These are phyloP conservation scores for Brachionus calyciflorus DNA, from an alignment of 1,140 invertebrate genomes.

Conservation along the genomic window DNA sequence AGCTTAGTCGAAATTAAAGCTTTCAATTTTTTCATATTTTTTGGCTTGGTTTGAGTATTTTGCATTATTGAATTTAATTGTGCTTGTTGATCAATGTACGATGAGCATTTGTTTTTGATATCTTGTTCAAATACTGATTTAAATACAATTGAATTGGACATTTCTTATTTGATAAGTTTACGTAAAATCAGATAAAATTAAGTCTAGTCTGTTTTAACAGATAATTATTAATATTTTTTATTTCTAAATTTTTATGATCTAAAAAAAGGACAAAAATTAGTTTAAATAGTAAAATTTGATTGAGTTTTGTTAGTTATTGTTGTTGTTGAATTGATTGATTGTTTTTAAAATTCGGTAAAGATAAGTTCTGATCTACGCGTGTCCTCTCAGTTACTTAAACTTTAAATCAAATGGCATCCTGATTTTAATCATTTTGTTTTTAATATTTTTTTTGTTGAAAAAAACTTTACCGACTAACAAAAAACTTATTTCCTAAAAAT, in stretches of 20 bases:
- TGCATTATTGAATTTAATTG: slow-evolving; percentile 4
- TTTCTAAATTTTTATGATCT: slow-evolving; percentile 13
- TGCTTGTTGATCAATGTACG: not conserved
- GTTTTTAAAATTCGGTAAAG: not conserved
- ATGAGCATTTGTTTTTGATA: not conserved
- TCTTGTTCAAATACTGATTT: slow-evolving; percentile 26
- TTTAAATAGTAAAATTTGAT: not conserved
- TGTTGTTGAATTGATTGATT: slow-evolving; percentile 27
- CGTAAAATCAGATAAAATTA: slow-evolving; percentile 13
- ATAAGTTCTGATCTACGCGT: not conserved
- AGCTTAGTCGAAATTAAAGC: not conserved
- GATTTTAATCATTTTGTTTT: slow-evolving; percentile 44
- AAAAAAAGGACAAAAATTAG: slow-evolving; percentile 29
- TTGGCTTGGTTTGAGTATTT: not conserved
- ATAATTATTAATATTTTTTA: slow-evolving; percentile 10
- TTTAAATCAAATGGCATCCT: slow-evolving; percentile 29
- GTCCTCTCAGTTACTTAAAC: not conserved
- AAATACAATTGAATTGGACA: slow-evolving; percentile 35
- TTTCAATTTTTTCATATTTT: slow-evolving; percentile 21
- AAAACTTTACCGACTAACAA: no score
- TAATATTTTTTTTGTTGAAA: not conserved
- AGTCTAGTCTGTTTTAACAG: slow-evolving; percentile 10
- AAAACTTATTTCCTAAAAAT: slow-evolving; percentile 45
- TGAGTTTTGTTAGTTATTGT: not conserved
- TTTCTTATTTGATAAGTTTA: no score